Evolutionary conservation across 2,113 vertebrate species (phyloP), one percentile per base, ranked within the genome.

Genomic region (Xyliphius kryptos): DNA sequence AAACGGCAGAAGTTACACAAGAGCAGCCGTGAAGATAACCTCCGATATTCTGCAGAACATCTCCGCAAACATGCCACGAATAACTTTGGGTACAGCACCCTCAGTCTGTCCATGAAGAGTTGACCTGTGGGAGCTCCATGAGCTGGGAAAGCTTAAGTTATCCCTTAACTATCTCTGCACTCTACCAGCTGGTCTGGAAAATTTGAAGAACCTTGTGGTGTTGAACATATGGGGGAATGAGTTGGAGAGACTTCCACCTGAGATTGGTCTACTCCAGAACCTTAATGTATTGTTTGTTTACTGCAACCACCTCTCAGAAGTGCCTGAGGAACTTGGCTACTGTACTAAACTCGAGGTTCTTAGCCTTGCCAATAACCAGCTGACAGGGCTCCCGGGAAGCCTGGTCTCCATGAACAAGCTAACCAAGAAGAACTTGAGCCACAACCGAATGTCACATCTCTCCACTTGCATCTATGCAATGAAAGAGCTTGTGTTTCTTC

Each of bases 111-210:
- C 56, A 92, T 92, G 78, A 88, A 86, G 54, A 89, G 90, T 17
- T 5, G 93, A 92, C 64, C 73, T 97, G 50, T 98, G 93, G 92
- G 88, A 92, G 66, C 83, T 98, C 68, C 63, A 83, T 0, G 92
- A 97, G 67, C 81, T 98, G 48, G 90, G 94, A 78, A 97, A 95
- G 66, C 88, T 98, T 65, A 97, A 97, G 66, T 79, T 98, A 65
- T 97, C 95, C 17, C 85, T 85, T 67, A 98, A 98, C 72, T 86
- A 80, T 17, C 78, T 98, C 55, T 63, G 77, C 46, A 49, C 59
- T 3, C 80, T 98, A 50, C 90, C 92, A 1, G 77, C 94, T 0
- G 80, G 83, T 0, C 75, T 97, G 67, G 90, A 87, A 0, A 83
- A 79, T 36, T 80, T 98, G 68, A 86, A 91, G 56, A 89, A 89